Percentiles rank a stretch among this genome's conserved stretches.
Conservation (phyloP, 92 coral and sea anemone species). For the Epizoanthus scotinus region DNA sequence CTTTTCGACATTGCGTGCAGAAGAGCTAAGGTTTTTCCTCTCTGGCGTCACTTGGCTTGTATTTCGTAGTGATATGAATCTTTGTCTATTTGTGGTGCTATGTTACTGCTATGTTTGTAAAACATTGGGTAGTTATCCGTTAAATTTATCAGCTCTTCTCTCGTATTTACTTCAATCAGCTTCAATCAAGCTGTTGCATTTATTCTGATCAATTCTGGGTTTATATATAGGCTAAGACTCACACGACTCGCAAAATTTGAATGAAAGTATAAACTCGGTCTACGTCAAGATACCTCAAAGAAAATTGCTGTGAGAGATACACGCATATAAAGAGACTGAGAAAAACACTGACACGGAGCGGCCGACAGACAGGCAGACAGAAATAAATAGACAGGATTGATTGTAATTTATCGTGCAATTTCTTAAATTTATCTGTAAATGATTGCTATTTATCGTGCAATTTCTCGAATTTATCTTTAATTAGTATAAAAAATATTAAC, state of each 20-base stretch:
- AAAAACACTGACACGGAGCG: too few species aligned
- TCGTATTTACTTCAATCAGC: slow-evolving; percentile 27
- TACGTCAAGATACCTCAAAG: too few species aligned
- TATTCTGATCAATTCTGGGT: neutral
- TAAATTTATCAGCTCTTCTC: slow-evolving; percentile 22
- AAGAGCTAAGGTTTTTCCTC: neutral
- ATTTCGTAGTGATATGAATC: slow-evolving; percentile 13
- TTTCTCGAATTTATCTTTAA: neutral
- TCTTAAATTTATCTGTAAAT: neutral
- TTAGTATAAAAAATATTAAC: neutral
- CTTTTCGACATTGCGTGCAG: slow-evolving; percentile 33
- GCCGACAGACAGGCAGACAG: neutral
- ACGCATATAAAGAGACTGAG: too few species aligned
- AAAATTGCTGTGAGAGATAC: too few species aligned
- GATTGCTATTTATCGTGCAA: neutral
- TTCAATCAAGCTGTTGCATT: slow-evolving; percentile 32
- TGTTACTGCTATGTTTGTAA: slow-evolving; percentile 27
- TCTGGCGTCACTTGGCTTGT: slow-evolving; percentile 24
- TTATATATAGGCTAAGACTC: neutral
- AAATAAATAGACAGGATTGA: neutral
- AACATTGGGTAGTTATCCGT: slow-evolving; percentile 10
- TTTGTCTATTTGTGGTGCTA: neutral
- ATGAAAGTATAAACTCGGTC: too few species aligned
- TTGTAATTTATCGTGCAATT: neutral
- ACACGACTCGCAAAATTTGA: neutral